Percentiles rank a stretch among this genome's conserved stretches.
Conservation (phyloP, 2,797 vertebrate species). For the Arremon brunneinucha region DNA sequence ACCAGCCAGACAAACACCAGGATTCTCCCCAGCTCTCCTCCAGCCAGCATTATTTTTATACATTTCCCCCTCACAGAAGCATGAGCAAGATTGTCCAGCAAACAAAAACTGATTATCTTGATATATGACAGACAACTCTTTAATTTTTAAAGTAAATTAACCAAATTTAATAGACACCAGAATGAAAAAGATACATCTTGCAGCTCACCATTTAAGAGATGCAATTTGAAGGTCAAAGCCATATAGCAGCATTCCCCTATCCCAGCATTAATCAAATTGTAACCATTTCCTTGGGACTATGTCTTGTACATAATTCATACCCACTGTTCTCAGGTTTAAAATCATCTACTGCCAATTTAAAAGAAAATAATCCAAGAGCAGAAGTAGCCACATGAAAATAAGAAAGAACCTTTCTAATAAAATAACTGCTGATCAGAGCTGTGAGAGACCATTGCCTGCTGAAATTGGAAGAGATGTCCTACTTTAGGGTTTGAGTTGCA, state of each 20-base stretch:
- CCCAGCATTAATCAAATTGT: slow-evolving; percentile 37
- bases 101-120: slow-evolving; percentile 14
- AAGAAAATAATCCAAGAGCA: not conserved
- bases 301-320: slow-evolving; percentile 46
- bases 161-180: slow-evolving; percentile 19
- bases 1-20: not conserved
- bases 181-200: not conserved
- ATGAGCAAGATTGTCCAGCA: not conserved
- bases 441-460: not conserved
- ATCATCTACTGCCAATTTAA: not conserved
- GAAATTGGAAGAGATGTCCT: slow-evolving; percentile 31
- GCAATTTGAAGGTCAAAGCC: slow-evolving; percentile 49
- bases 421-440: slow-evolving; percentile 1
- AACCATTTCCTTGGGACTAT: slow-evolving; percentile 29
- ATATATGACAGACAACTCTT: not conserved
- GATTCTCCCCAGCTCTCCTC: not conserved
- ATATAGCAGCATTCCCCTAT: not conserved
- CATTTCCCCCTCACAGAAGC: not conserved
- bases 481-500: slow-evolving; percentile 50
- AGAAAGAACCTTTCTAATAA: not conserved
- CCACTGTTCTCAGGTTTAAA: not conserved
- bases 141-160: slow-evolving; percentile 31
- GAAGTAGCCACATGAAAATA: not conserved
- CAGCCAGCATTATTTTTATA: not conserved
- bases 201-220: not conserved